Evolutionary conservation across 2,888 invertebrate species (phyloP).

Genomic region (Alviniconcha strummeri): DNA sequence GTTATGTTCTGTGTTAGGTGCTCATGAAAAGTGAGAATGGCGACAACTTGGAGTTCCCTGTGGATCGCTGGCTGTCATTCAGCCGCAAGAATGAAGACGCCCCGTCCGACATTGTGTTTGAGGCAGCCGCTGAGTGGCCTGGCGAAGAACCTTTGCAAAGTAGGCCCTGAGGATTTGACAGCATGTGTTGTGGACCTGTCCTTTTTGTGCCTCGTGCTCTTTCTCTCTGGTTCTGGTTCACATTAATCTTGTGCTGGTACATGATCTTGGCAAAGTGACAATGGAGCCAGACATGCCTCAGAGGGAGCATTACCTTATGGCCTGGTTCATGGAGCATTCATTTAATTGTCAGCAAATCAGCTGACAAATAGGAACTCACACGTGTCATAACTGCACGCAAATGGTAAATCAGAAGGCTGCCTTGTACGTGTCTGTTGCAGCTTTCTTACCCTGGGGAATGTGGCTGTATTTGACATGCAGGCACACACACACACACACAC

Average conservation of each 20-base stretch:
- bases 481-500: neutral
- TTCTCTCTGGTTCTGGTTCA: too few species aligned
- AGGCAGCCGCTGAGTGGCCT: conserved; percentile 53
- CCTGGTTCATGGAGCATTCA: too few species aligned
- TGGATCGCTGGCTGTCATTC: conserved; percentile 62
- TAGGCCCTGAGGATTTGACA: neutral
- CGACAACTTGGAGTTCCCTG: conserved; percentile 52
- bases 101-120: conserved; percentile 65
- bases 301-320: too few species aligned
- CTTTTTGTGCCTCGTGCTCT: neutral
- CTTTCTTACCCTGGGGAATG: too few species aligned
- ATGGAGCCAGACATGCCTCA: too few species aligned
- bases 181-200: neutral
- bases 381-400: too few species aligned
- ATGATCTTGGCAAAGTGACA: neutral
- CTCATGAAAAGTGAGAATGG: conserved; percentile 34
- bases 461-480: neutral
- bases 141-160: conserved; percentile 25
- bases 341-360: too few species aligned
- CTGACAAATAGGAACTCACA: too few species aligned
- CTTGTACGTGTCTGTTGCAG: too few species aligned
- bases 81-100: conserved; percentile 39
- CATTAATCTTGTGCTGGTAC: neutral
- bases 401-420: too few species aligned
- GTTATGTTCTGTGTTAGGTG: conserved; percentile 28